These are phyloP conservation scores for Hypothenemus hampei DNA, from an alignment of 1,140 invertebrate genomes.

Conservation along the genomic window DNA sequence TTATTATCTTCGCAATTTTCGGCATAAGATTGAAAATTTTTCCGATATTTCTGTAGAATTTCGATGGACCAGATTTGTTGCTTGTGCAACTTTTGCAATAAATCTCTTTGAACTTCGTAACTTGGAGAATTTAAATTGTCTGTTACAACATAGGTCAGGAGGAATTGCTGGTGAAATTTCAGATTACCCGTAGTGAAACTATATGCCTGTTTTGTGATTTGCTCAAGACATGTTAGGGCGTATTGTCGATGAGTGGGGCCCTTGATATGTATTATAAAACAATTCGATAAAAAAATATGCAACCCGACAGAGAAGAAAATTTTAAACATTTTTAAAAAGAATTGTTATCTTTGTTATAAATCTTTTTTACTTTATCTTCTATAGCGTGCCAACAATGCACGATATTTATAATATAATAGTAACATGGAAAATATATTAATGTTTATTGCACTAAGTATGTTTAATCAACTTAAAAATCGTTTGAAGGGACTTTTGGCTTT, in stretches of 20 bases:
- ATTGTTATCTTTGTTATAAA: no score
- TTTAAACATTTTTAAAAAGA: no score
- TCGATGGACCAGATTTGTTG: slow-evolving; percentile 11
- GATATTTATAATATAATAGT: no score
- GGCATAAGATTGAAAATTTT: slow-evolving; percentile 6
- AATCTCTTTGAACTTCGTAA: slow-evolving; percentile 1
- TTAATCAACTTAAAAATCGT: background rate
- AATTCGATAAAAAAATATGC: no score
- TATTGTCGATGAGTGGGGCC: slow-evolving; percentile 1
- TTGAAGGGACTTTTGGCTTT: slow-evolving; percentile 38
- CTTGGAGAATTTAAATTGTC: background rate
- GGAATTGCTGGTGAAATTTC: background rate
- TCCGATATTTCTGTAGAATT: background rate
- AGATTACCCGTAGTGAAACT: background rate
- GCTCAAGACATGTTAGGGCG: slow-evolving; percentile 2
- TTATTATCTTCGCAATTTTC: background rate
- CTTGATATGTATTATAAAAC: slow-evolving; percentile 5
- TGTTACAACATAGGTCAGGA: background rate
- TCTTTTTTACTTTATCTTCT: no score
- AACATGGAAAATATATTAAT: slow-evolving; percentile 15
- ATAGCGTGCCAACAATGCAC: no score
- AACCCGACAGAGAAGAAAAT: no score
- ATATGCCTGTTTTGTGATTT: slow-evolving; percentile 4
- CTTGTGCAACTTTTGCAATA: slow-evolving; percentile 5
- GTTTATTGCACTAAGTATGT: background rate